Conservation (phyloP, 1,140 invertebrate genomes). For the Drosophila sp. region DNA sequence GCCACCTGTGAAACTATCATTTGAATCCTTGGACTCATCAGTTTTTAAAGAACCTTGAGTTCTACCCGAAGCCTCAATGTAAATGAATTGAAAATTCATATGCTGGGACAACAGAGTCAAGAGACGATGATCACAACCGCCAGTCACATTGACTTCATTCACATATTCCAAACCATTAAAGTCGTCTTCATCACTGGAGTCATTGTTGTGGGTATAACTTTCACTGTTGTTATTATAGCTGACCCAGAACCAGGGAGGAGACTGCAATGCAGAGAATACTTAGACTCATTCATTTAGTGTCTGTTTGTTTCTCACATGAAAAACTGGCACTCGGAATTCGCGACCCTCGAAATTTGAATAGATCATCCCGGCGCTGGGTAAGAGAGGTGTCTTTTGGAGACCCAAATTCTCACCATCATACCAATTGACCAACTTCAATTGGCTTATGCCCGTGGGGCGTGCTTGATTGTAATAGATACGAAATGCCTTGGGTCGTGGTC, state of each 20-base stretch:
- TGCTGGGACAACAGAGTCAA: conserved; percentile 86
- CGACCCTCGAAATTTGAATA: conserved; percentile 87
- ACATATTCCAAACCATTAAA: conserved; percentile 57
- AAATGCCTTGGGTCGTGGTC: conserved; percentile 82
- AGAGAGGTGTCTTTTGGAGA: conserved; percentile 86
- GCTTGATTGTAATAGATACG: conserved; percentile 88
- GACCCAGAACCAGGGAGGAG: conserved; percentile 89
- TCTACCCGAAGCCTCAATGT: conserved; percentile 88
- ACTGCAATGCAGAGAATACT: conserved; percentile 83
- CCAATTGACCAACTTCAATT: conserved; percentile 87
- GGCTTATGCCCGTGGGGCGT: conserved; percentile 83
- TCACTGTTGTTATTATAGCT: conserved; percentile 82
- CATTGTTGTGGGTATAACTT: conserved; percentile 82
- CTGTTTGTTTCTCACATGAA: conserved; percentile 84
- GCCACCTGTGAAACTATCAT: conserved; percentile 87
- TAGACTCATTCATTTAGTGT: not conserved
- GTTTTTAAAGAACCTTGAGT: conserved; percentile 87
- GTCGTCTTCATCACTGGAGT: not conserved
- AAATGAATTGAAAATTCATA: conserved; percentile 87
- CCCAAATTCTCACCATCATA: conserved; percentile 85
- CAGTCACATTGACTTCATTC: conserved; percentile 85
- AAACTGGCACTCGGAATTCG: conserved; percentile 86
- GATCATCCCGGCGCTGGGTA: conserved; percentile 85
- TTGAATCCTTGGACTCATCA: conserved; percentile 83
- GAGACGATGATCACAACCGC: conserved; percentile 88